phyloP scores from a whole-genome alignment of 1,140 invertebrate species.

The Caenorhabditis briggsae region DNA sequence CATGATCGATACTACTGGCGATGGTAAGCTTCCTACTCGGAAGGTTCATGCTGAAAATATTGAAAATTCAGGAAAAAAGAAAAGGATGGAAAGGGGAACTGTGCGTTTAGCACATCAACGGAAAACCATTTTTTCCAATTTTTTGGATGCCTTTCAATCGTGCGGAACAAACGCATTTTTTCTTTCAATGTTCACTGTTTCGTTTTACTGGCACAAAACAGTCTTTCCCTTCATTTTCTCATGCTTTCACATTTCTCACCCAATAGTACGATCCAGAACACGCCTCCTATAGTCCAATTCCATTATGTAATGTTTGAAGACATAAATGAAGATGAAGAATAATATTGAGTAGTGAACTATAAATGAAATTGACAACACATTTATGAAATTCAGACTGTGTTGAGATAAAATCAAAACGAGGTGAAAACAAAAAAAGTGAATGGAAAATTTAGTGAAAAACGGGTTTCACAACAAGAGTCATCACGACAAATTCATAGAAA shows the following conservation, averaged over 20 bases:
- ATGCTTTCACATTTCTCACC: constrained; percentile 11
- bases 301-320: constrained; percentile 43
- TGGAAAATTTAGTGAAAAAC: background rate
- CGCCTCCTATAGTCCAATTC: constrained; percentile 37
- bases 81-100: background rate
- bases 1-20: constrained; percentile 42
- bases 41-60: constrained; percentile 42
- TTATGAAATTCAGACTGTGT: constrained; percentile 10
- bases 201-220: background rate
- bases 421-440: constrained; percentile 11
- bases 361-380: background rate
- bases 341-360: constrained; percentile 21
- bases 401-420: constrained; percentile 37
- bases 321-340: constrained; percentile 5
- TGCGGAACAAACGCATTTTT: background rate
- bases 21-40: constrained; percentile 46
- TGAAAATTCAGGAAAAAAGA: background rate
- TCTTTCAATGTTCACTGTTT: constrained; percentile 15
- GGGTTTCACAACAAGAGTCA: constrained; percentile 23
- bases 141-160: background rate
- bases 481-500: background rate
- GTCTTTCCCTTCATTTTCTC: background rate
- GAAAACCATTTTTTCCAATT: background rate
- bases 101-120: background rate
- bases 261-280: constrained; percentile 29